Evolutionary conservation across 1,140 invertebrate species (phyloP).

Genomic region (Diorhabda elongata): DNA sequence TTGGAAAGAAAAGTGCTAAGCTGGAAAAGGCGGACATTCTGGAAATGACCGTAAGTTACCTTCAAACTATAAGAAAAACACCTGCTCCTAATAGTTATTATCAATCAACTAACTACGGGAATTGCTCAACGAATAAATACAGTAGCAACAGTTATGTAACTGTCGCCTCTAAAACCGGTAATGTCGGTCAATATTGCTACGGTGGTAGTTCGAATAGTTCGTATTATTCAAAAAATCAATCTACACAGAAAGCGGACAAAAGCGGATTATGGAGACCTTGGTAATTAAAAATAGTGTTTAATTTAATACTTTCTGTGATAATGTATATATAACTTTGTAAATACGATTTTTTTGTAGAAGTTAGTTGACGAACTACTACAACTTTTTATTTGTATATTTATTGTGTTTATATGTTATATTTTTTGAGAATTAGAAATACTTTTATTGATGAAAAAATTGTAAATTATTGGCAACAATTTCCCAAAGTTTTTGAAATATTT

Average conservation of each 20-base stretch:
- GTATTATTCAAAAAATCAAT: not conserved
- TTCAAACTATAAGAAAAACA: constrained; percentile 32
- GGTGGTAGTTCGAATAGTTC: not conserved
- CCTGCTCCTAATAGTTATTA: not conserved
- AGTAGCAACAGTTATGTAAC: not conserved
- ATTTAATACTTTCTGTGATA: no score
- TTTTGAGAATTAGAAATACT: no score
- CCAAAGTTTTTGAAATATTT: no score
- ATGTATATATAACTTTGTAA: no score
- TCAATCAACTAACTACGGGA: not conserved
- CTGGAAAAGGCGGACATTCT: constrained; percentile 66
- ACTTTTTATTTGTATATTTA: no score
- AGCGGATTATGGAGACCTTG: not conserved
- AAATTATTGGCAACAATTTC: no score
- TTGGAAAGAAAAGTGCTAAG: constrained; percentile 50
- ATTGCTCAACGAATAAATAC: not conserved
- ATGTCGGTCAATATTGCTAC: not conserved
- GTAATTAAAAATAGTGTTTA: not conserved
- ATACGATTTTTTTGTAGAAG: no score
- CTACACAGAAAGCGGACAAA: not conserved
- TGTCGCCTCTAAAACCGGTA: not conserved
- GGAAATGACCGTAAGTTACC: constrained; percentile 61
- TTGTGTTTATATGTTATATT: no score
- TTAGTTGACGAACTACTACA: no score
- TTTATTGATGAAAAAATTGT: no score